Percentiles rank a stretch among this genome's conserved stretches.
Conservation (phyloP, 2,113 vertebrate species). For the Stomatorhinus ivindoensis region DNA sequence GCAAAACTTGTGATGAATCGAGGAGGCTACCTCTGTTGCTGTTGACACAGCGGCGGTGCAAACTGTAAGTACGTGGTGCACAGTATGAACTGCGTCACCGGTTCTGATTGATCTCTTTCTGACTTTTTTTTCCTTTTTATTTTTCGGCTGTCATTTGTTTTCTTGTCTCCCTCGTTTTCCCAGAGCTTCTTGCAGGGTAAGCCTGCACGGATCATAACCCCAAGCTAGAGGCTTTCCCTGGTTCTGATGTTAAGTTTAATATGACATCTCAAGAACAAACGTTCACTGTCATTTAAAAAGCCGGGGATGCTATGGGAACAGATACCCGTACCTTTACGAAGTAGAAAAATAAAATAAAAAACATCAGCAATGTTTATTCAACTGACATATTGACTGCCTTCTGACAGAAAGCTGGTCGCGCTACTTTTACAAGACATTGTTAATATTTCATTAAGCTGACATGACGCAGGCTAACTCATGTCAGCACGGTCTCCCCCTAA, state of each 20-base stretch:
- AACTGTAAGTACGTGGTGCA: conserved; percentile 58
- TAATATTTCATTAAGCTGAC: conserved; percentile 1
- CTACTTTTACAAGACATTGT: neutral
- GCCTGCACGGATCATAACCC: neutral
- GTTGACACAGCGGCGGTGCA: conserved; percentile 28
- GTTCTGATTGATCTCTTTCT: neutral
- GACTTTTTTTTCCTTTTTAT: neutral
- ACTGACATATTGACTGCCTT: neutral
- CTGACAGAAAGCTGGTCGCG: neutral
- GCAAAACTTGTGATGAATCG: conserved; percentile 35
- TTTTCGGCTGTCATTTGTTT: neutral
- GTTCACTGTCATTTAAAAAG: neutral
- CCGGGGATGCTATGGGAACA: neutral
- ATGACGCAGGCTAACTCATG: neutral
- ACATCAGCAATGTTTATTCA: neutral
- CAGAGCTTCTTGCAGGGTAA: neutral
- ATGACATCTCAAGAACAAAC: neutral
- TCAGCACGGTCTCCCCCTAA: neutral
- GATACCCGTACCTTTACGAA: neutral
- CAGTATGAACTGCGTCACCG: neutral
- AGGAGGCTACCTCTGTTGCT: conserved; percentile 33
- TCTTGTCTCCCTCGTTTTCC: neutral
- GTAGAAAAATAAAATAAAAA: neutral
- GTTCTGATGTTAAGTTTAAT: neutral
- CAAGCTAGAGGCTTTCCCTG: neutral